These are phyloP conservation scores for Rhagophthalmus giganteus DNA, from an alignment of 2,888 invertebrate species.

Conservation along the genomic window DNA sequence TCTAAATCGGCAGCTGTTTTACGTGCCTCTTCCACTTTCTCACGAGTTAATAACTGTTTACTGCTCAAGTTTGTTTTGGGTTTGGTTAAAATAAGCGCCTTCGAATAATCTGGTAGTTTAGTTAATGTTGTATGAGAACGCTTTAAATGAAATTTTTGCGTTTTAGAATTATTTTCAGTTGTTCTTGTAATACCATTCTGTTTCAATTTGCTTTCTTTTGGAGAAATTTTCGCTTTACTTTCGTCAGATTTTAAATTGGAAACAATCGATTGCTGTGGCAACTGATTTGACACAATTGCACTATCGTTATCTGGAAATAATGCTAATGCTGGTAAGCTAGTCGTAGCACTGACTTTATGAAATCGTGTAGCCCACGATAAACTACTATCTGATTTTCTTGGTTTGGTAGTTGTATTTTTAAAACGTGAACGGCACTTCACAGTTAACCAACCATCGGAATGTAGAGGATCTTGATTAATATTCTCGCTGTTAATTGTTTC, in stretches of 20 bases:
- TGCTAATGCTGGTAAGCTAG: conserved; percentile 75
- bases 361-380: conserved; percentile 71
- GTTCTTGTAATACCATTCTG: conserved; percentile 43
- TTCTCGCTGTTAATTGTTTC: conserved; percentile 63
- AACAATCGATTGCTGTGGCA: conserved; percentile 21
- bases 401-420: conserved; percentile 57
- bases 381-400: conserved; percentile 54
- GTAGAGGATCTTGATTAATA: conserved; percentile 47
- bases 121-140: conserved; percentile 52
- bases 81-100: conserved; percentile 1
- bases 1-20: conserved; percentile 64
- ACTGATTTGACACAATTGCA: conserved; percentile 11
- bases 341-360: conserved; percentile 80
- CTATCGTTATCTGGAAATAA: conserved; percentile 50
- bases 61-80: conserved; percentile 32
- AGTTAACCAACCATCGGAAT: conserved; percentile 84
- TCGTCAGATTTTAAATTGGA: conserved; percentile 40
- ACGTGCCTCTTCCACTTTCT: conserved; percentile 59
- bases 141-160: conserved; percentile 37
- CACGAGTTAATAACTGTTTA: conserved; percentile 49
- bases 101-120: conserved; percentile 36
- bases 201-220: conserved; percentile 38
- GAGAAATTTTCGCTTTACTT: conserved; percentile 38
- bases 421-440: conserved; percentile 75
- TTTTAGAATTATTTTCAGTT: conserved; percentile 15